Evolutionary conservation across 2,113 vertebrate genomes (phyloP).

Genomic region (Rattus rattus): DNA sequence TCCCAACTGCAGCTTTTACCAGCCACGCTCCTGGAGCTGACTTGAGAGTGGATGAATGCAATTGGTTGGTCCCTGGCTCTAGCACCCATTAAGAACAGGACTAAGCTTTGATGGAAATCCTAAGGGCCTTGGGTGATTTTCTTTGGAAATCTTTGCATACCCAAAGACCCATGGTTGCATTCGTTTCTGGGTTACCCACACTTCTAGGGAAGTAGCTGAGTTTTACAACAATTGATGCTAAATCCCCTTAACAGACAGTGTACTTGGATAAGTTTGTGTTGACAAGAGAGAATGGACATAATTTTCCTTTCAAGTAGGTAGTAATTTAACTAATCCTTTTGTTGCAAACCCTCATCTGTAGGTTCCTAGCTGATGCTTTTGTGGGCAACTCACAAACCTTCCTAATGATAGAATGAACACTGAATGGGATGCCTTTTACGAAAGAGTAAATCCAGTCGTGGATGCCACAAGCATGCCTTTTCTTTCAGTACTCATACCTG

Average conservation of each 20-base stretch:
- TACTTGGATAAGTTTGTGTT: not conserved
- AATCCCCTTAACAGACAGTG: not conserved
- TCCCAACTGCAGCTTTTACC: conserved; percentile 37
- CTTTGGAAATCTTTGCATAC: conserved; percentile 34
- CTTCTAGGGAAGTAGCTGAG: not conserved
- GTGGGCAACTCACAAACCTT: not conserved
- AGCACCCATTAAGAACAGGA: not conserved
- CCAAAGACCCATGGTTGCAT: not conserved
- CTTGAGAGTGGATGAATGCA: not conserved
- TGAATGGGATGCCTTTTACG: not conserved
- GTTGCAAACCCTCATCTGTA: not conserved
- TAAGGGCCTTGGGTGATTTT: not conserved
- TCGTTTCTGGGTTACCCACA: conserved; percentile 31
- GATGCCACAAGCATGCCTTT: not conserved
- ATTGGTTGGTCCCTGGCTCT: rapidly evolving
- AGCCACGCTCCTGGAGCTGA: conserved; percentile 52
- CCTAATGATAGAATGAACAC: not conserved
- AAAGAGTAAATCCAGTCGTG: not conserved
- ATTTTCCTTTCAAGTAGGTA: not conserved
- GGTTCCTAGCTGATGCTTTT: not conserved
- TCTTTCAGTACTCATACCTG: conserved; percentile 27
- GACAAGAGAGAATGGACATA: not conserved
- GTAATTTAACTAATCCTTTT: not conserved
- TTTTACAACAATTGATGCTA: not conserved
- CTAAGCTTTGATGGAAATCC: not conserved